Evolutionary conservation across 2,888 invertebrate genomes (phyloP).

Genomic region (Ophion obscuratus): DNA sequence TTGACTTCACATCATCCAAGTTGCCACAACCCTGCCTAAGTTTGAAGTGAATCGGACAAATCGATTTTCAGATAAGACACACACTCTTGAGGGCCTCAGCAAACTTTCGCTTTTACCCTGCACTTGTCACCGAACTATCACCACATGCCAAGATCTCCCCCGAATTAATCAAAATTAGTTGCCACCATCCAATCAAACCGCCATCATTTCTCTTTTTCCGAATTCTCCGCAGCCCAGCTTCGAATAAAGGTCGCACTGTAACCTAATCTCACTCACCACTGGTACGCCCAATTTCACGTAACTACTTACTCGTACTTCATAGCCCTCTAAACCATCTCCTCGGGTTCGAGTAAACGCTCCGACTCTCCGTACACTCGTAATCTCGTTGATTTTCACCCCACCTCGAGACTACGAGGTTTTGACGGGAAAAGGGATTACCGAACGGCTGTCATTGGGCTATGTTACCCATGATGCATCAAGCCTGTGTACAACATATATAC

Average conservation of each 20-base stretch:
- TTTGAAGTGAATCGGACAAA: too few species aligned
- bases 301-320: background rate
- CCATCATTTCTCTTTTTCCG: background rate
- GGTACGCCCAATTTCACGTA: background rate
- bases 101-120: background rate
- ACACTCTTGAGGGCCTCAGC: background rate
- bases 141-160: background rate
- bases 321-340: background rate
- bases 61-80: too few species aligned
- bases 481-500: conserved; percentile 6
- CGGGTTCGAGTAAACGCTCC: background rate
- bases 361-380: background rate
- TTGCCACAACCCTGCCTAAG: too few species aligned
- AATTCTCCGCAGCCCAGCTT: background rate
- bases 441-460: background rate
- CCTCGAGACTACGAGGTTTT: conserved; percentile 4
- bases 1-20: too few species aligned
- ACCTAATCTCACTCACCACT: background rate
- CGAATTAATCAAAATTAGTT: background rate
- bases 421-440: conserved; percentile 24
- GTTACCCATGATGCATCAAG: conserved; percentile 9
- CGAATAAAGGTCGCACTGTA: background rate
- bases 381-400: conserved; percentile 7
- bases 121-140: background rate
- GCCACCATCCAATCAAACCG: background rate